Evolutionary conservation across 1,140 invertebrate species (phyloP).

Genomic region (Hycleus phaleratus): DNA sequence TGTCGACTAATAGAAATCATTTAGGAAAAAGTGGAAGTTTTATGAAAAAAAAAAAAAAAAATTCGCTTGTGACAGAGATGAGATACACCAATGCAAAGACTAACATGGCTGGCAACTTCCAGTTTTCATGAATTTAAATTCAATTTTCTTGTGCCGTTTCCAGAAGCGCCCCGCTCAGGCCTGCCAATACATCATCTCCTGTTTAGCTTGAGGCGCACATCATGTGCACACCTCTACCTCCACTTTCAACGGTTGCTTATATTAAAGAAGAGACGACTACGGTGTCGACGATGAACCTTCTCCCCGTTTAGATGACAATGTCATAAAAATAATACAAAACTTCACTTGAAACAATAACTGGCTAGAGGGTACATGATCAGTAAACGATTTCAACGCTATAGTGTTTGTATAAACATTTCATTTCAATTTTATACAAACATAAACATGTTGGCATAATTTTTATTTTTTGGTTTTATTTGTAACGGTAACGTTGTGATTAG

Average conservation of each 20-base stretch:
- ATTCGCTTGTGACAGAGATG: neutral
- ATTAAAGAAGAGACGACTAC: constrained; percentile 2
- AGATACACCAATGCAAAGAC: constrained; percentile 3
- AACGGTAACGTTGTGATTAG: no score
- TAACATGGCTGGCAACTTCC: constrained; percentile 31
- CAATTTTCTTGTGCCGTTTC: constrained; percentile 35
- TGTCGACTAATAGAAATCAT: no score
- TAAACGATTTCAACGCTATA: neutral
- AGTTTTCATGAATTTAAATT: constrained; percentile 42
- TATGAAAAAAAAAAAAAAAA: no score
- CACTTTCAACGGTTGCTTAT: constrained; percentile 14
- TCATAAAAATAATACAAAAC: constrained; percentile 23
- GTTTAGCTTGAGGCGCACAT: constrained; percentile 25
- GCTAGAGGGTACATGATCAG: neutral
- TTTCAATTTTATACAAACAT: neutral
- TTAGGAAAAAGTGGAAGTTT: no score
- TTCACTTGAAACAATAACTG: constrained; percentile 7
- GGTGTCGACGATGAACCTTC: constrained; percentile 5
- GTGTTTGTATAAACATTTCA: neutral
- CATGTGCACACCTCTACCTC: constrained; percentile 20
- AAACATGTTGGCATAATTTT: neutral
- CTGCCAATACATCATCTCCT: constrained; percentile 40
- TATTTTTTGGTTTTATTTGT: no score
- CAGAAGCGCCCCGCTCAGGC: constrained; percentile 18
- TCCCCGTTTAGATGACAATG: constrained; percentile 16